Evolutionary conservation across 2,888 invertebrate species (phyloP).

Genomic region (Xylocampa areola): DNA sequence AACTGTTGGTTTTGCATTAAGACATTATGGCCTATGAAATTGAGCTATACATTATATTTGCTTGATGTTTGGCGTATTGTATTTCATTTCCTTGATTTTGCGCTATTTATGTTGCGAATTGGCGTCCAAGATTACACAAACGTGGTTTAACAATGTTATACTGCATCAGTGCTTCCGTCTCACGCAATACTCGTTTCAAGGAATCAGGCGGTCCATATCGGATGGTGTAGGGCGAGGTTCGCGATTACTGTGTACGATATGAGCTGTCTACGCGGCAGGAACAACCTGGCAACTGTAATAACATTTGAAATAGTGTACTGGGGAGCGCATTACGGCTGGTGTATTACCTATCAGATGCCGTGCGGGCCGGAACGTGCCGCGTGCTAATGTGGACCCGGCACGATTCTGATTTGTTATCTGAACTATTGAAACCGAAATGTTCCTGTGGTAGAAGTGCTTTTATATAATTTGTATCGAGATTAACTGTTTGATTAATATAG

Average conservation of each 20-base stretch:
- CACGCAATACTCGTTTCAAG: constrained; percentile 64
- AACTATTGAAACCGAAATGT: constrained; percentile 57
- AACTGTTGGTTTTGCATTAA: constrained; percentile 71
- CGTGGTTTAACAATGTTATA: constrained; percentile 48
- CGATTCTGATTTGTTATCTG: constrained; percentile 85
- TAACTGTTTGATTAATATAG: constrained; percentile 35
- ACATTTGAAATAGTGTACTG: constrained; percentile 77
- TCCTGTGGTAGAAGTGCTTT: constrained; percentile 45
- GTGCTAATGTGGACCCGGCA: constrained; percentile 84
- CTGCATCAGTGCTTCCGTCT: constrained; percentile 62
- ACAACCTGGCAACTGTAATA: constrained; percentile 75
- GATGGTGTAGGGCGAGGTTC: constrained; percentile 66
- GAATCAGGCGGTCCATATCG: constrained; percentile 59
- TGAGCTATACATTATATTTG: constrained; percentile 62
- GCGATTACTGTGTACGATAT: constrained; percentile 75
- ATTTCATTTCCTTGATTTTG: constrained; percentile 62
- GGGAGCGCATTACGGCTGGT: constrained; percentile 72
- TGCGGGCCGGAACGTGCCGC: constrained; percentile 80
- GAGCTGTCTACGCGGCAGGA: constrained; percentile 70
- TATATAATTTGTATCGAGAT: constrained; percentile 47
- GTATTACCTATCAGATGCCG: constrained; percentile 81
- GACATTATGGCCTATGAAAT: constrained; percentile 71
- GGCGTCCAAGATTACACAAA: constrained; percentile 40
- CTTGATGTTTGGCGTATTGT: constrained; percentile 58
- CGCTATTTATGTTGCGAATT: constrained; percentile 42